Evolutionary conservation across 2,797 vertebrate genomes (phyloP).

Genomic region (Buphagus erythrorhynchus): DNA sequence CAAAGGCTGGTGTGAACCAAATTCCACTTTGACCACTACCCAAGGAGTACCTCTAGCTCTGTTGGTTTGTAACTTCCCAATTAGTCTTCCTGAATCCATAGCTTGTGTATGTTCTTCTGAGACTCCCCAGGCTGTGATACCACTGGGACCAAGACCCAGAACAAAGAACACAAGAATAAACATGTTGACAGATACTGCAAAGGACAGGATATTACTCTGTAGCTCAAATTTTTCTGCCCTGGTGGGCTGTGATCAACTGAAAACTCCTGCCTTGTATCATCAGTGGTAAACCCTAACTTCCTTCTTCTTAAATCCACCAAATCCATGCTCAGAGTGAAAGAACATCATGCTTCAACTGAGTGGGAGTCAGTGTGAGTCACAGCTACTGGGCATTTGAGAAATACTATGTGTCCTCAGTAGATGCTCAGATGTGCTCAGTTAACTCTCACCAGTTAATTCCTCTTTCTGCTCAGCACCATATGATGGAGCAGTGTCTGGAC

Average conservation of each 20-base stretch:
- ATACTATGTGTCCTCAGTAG: not conserved
- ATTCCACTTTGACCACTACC: not conserved
- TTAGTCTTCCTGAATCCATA: not conserved
- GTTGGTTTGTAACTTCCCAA: not conserved
- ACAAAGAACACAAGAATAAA: not conserved
- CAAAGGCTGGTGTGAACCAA: not conserved
- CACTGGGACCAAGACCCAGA: not conserved
- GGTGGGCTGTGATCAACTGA: not conserved
- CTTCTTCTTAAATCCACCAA: not conserved
- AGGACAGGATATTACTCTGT: not conserved
- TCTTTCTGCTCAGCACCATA: not conserved
- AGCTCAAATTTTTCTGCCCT: not conserved
- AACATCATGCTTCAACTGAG: accelerated
- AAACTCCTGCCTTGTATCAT: not conserved
- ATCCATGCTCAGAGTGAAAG: not conserved
- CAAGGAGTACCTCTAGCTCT: not conserved
- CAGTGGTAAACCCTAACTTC: not conserved
- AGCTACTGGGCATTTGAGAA: not conserved
- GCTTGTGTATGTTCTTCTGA: not conserved
- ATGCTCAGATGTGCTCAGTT: not conserved
- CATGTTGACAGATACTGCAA: not conserved
- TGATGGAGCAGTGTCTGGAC: not conserved
- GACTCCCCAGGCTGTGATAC: not conserved
- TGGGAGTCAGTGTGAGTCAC: not conserved
- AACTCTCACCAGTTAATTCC: not conserved